Evolutionary conservation across 2,888 invertebrate species (phyloP).

Genomic region (Meganola albula): DNA sequence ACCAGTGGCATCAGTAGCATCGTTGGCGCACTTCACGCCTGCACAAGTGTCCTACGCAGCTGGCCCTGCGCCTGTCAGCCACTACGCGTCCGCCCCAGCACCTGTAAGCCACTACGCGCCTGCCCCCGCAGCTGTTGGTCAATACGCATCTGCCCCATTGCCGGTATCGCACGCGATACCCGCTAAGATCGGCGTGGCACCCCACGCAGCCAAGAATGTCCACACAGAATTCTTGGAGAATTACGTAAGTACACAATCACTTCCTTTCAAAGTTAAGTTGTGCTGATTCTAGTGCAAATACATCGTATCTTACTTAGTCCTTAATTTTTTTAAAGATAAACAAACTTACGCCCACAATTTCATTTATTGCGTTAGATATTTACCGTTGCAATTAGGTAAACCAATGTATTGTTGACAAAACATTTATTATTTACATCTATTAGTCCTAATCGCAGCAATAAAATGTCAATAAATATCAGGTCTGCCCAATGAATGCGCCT

Average conservation of each 20-base stretch:
- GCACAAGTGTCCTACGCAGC: slow-evolving; percentile 37
- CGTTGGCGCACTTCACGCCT: too few species aligned
- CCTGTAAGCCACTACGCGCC: slow-evolving; percentile 40
- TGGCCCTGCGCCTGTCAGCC: slow-evolving; percentile 24
- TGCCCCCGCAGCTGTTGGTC: slow-evolving; percentile 31
- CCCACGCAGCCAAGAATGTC: slow-evolving; percentile 62
- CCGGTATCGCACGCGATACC: slow-evolving; percentile 41
- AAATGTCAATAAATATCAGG: too few species aligned
- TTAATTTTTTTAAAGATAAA: too few species aligned
- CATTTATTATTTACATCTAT: too few species aligned
- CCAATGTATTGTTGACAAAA: too few species aligned
- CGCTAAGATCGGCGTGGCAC: slow-evolving; percentile 19
- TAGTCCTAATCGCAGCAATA: too few species aligned
- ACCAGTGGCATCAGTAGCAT: slow-evolving; percentile 28
- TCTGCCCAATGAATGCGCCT: slow-evolving; percentile 9
- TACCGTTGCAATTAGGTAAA: too few species aligned
- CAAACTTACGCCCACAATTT: too few species aligned
- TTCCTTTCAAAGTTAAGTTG: too few species aligned
- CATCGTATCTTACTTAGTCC: too few species aligned
- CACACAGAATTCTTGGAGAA: slow-evolving; percentile 79
- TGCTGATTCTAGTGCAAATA: too few species aligned
- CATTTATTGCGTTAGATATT: too few species aligned
- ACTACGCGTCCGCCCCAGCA: slow-evolving; percentile 26
- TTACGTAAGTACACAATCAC: slow-evolving; percentile 71
- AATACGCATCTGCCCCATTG: slow-evolving; percentile 42